phyloP scores from a whole-genome alignment of 1,140 invertebrate species.

The Drusus annulatus region DNA sequence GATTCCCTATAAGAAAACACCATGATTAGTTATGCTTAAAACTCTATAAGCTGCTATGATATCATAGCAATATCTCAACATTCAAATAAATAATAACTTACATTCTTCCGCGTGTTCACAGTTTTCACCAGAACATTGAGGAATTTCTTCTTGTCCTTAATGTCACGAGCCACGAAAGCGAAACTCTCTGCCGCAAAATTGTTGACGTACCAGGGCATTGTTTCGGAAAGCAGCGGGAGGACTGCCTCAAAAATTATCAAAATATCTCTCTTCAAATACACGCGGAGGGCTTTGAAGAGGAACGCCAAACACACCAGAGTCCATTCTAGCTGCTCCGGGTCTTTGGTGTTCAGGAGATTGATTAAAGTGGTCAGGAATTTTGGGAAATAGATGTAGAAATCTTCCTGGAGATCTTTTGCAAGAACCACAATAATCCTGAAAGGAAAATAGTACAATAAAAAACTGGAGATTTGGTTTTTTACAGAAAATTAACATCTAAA shows the following conservation, averaged over 20 bases:
- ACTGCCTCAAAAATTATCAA: constrained; percentile 81
- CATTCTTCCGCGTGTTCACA: constrained; percentile 77
- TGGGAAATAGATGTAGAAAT: constrained; percentile 89
- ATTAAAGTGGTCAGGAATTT: constrained; percentile 80
- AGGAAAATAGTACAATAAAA: constrained; percentile 2
- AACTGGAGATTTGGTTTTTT: no score
- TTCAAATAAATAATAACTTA: constrained; percentile 66
- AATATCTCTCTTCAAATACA: constrained; percentile 86
- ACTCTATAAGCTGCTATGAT: not conserved
- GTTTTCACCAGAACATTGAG: constrained; percentile 80
- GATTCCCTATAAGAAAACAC: constrained; percentile 70
- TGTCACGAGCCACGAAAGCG: constrained; percentile 91
- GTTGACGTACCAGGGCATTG: constrained; percentile 84
- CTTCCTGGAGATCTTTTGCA: constrained; percentile 87
- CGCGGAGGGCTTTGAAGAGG: constrained; percentile 90
- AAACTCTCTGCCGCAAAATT: constrained; percentile 96
- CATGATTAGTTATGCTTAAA: not conserved
- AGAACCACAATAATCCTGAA: constrained; percentile 86
- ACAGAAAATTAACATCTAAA: no score
- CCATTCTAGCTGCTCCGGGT: constrained; percentile 87
- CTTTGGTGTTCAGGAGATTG: constrained; percentile 81
- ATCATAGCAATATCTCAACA: no score
- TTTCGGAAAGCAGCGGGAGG: constrained; percentile 81
- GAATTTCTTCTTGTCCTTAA: constrained; percentile 84
- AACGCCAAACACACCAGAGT: constrained; percentile 88